Conservation (phyloP, 2,113 vertebrate genomes). For the Pseudopipra pipra region DNA sequence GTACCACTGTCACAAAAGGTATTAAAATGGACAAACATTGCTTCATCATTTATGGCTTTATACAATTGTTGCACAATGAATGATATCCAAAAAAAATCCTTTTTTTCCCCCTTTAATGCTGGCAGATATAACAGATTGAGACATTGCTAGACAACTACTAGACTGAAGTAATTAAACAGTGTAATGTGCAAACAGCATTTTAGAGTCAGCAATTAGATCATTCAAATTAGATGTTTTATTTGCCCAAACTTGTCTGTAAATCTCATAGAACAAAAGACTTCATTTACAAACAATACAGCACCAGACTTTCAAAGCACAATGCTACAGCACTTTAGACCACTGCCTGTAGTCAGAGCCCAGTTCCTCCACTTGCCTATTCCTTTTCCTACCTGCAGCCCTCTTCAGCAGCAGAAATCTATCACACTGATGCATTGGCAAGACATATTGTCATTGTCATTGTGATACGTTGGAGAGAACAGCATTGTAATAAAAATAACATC, state of each 20-base stretch:
- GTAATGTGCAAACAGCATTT: conserved; percentile 53
- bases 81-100: not conserved
- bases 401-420: not conserved
- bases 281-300: conserved; percentile 7
- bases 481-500: not conserved
- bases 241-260: conserved; percentile 35
- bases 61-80: not conserved
- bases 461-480: not conserved
- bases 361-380: not conserved
- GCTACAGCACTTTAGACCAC: not conserved
- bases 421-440: fast-evolving
- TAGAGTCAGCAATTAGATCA: conserved; percentile 54
- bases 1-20: conserved; percentile 9
- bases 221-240: conserved; percentile 46
- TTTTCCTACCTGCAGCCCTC: not conserved
- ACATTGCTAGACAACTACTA: conserved; percentile 46
- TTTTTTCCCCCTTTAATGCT: not conserved
- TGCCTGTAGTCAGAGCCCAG: not conserved
- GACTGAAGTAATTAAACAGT: conserved; percentile 57
- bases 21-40: not conserved
- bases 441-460: not conserved
- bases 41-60: not conserved
- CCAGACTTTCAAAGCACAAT: not conserved
- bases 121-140: conserved; percentile 37
- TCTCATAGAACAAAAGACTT: not conserved